Conservation (phyloP, 2,113 vertebrate genomes). For the Erythrocercus mccallii region DNA sequence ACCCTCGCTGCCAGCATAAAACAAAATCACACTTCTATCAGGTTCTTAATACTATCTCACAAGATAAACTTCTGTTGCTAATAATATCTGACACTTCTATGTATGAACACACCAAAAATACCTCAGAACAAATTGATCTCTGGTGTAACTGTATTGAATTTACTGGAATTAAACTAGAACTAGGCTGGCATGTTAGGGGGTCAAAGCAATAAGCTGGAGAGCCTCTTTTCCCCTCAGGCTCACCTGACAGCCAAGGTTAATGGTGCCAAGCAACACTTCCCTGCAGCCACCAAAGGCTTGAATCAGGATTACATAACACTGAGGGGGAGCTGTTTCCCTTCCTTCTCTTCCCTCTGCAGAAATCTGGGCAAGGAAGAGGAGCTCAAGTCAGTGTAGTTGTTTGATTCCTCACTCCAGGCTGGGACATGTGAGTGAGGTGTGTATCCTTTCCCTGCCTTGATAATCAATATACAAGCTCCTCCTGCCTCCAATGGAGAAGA, state of each 20-base stretch:
- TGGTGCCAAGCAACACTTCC: not conserved
- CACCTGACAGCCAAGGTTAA: not conserved
- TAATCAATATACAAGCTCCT: not conserved
- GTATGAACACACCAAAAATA: not conserved
- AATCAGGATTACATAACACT: not conserved
- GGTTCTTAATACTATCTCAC: slow-evolving; percentile 33
- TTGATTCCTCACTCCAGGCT: not conserved
- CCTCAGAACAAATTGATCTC: slow-evolving; percentile 40
- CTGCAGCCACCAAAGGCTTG: not conserved
- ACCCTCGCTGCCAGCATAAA: slow-evolving; percentile 15
- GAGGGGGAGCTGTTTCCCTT: not conserved
- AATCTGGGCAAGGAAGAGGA: not conserved
- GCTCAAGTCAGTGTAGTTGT: not conserved
- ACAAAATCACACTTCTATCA: slow-evolving; percentile 54
- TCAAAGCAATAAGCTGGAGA: not conserved
- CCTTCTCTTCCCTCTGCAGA: not conserved
- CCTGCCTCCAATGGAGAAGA: not conserved
- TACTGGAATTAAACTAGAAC: slow-evolving; percentile 4
- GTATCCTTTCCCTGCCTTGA: not conserved
- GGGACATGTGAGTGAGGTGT: not conserved
- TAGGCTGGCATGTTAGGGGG: not conserved
- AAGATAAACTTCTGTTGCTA: slow-evolving; percentile 49
- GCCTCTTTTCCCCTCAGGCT: not conserved
- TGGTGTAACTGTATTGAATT: slow-evolving; percentile 14
- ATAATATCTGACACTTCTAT: slow-evolving; percentile 35